Conservation (phyloP, 1,140 invertebrate genomes). For the Nephotettix cincticeps region DNA sequence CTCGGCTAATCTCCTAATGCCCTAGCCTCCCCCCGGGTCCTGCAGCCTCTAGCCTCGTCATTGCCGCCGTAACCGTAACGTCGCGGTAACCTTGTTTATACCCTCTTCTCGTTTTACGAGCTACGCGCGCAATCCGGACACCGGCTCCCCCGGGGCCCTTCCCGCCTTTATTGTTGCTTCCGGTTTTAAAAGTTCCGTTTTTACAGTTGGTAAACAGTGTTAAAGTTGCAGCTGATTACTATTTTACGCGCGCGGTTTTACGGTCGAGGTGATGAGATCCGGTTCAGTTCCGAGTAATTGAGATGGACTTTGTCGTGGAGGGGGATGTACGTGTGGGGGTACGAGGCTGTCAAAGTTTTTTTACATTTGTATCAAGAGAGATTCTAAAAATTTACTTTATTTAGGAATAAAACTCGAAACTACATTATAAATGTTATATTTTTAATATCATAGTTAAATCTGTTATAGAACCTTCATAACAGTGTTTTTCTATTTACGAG, state of each 20-base stretch:
- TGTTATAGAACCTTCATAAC: too few relatives aligned
- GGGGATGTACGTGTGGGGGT: too few relatives aligned
- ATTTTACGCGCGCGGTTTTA: constrained; percentile 3
- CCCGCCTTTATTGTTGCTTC: constrained; percentile 3
- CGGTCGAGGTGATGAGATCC: background rate
- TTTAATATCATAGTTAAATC: too few relatives aligned
- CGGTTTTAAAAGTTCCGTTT: constrained; percentile 8
- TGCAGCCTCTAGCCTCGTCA: background rate
- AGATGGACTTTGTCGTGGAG: too few relatives aligned
- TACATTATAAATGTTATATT: too few relatives aligned
- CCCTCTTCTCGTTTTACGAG: constrained; percentile 8
- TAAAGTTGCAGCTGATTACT: constrained; percentile 1
- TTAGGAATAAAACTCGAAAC: too few relatives aligned
- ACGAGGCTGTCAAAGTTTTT: too few relatives aligned
- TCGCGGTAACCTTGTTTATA: constrained; percentile 16
- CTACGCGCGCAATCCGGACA: constrained; percentile 9
- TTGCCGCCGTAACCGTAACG: background rate
- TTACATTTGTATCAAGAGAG: too few relatives aligned
- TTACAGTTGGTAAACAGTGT: constrained; percentile 18
- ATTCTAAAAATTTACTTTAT: too few relatives aligned
- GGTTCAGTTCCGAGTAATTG: too few relatives aligned
- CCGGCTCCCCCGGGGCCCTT: background rate
- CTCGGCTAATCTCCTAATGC: constrained; percentile 17
- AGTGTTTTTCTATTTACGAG: too few relatives aligned
- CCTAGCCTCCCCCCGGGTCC: background rate